Conservation (phyloP, 2,888 invertebrate species). For the Hydraecia micacea region DNA sequence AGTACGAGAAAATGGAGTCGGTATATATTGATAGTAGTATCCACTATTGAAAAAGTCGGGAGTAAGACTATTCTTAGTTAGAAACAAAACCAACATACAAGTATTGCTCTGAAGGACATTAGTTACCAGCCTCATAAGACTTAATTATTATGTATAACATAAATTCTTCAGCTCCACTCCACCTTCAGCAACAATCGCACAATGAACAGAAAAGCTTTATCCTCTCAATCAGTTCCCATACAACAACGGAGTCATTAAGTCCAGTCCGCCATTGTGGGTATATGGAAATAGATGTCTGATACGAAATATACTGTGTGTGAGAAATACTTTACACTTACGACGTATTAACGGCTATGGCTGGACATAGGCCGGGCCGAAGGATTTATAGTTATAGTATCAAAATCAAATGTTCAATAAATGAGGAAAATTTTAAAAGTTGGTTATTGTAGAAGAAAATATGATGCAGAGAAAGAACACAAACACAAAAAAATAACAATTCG, state of each 20-base stretch:
- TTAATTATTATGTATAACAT: conserved; percentile 48
- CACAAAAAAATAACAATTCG: too few species aligned
- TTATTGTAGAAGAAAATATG: too few species aligned
- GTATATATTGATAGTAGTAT: background rate
- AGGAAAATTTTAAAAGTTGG: too few species aligned
- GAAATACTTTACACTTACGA: conserved; percentile 37
- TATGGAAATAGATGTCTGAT: conserved; percentile 58
- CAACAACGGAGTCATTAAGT: conserved; percentile 60
- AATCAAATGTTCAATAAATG: too few species aligned
- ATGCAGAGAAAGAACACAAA: too few species aligned
- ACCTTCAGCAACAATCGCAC: conserved; percentile 43
- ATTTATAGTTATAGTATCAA: too few species aligned
- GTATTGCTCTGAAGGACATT: background rate
- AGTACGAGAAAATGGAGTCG: background rate
- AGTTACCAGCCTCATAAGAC: background rate
- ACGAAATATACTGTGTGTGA: conserved; percentile 51
- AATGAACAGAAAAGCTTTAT: conserved; percentile 52
- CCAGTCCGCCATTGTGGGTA: conserved; percentile 51
- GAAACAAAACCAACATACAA: background rate
- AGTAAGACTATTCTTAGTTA: too few species aligned
- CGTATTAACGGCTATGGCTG: conserved; percentile 4
- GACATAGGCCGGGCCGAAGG: background rate
- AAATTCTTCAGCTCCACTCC: conserved; percentile 39
- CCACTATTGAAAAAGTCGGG: background rate
- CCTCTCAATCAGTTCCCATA: conserved; percentile 61